Conservation (phyloP, 2,113 vertebrate species). For the Mastomys natalensis region DNA sequence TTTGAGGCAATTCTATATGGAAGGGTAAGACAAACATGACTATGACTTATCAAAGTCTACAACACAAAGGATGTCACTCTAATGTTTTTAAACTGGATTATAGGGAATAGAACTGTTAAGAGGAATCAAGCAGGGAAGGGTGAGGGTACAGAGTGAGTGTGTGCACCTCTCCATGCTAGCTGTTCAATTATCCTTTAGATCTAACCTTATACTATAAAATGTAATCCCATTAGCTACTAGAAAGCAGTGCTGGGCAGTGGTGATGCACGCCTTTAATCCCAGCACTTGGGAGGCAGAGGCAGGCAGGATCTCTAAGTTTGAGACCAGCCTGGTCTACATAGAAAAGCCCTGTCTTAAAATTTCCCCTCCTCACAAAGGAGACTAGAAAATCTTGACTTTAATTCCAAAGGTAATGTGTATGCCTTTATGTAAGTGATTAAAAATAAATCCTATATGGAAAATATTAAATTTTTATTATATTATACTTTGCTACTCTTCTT, state of each 20-base stretch:
- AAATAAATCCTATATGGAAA: constrained; percentile 59
- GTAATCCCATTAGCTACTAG: constrained; percentile 39
- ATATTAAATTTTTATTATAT: constrained; percentile 57
- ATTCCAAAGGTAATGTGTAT: constrained; percentile 32
- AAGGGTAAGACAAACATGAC: neutral
- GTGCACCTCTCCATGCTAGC: neutral
- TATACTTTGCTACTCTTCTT: constrained; percentile 51
- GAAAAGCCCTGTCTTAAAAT: neutral
- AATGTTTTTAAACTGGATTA: neutral
- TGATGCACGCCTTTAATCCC: neutral
- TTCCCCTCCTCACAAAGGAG: neutral
- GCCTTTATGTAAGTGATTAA: constrained; percentile 58
- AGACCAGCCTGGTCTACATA: neutral
- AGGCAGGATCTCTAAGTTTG: neutral
- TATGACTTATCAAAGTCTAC: constrained; percentile 6
- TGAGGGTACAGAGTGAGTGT: neutral
- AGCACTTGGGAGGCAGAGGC: neutral
- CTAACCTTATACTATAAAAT: constrained; percentile 32
- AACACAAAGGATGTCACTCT: neutral
- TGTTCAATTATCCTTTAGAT: constrained; percentile 39
- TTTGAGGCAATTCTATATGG: neutral
- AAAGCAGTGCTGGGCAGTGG: neutral
- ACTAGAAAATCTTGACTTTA: constrained; percentile 47
- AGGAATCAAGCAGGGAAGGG: neutral
- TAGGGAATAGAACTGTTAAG: neutral